Base-by-base conservation (phyloP, 2,797 vertebrate genomes). In the Enoplosus armatus region DNA sequence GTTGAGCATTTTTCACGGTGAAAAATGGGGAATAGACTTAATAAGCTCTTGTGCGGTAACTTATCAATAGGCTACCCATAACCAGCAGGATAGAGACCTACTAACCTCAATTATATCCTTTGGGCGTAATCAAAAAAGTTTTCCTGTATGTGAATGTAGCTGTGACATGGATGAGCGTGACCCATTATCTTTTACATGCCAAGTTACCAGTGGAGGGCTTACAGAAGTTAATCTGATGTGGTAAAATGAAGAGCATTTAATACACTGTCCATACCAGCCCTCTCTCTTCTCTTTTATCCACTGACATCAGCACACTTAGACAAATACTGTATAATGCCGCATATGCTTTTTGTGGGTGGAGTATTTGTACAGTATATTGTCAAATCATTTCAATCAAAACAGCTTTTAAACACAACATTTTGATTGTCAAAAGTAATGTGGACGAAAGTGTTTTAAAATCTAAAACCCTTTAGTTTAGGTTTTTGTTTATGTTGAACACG, bases 31-130 rank as follows among this genome's bases (percentile, higher is more conserved):
- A 76, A 35, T 60, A 54, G 64, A 56, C 54, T 51, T 73, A 79
- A 87, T 77, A 68, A 88, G 75, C 41, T 63, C 37, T 60, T 64
- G 37, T 53, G 60, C 27, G 43, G 33, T 73, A 84, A 84, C 77
- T 27, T 69, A 85, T 93, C 82, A 62, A 88, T 89, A 86, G 31
- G 60, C 77, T 82, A 67, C 24, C 69, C 59, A 71, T 83, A 50
- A 86, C 87, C 88, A 89, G 74, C 77, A 76, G 72, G 70, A 85
- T 61, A 68, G 82, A 85, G 82, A 59, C 82, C 86, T 66, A 88
- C 84, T 91, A 78, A 90, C 92, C 88, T 90, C 66, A 75, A 77
- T 91, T 80, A 65, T 66, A 33, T 80, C 70, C 61, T 86, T 79
- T 85, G 70, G 79, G 77, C 67, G 55, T 72, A 67, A 84, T 85